A percentile compares a stretch with the other conserved stretches of the same genome.
These are phyloP conservation scores for Drosophila tropicalis DNA, from an alignment of 1,140 invertebrate genomes.

Conservation along the genomic window DNA sequence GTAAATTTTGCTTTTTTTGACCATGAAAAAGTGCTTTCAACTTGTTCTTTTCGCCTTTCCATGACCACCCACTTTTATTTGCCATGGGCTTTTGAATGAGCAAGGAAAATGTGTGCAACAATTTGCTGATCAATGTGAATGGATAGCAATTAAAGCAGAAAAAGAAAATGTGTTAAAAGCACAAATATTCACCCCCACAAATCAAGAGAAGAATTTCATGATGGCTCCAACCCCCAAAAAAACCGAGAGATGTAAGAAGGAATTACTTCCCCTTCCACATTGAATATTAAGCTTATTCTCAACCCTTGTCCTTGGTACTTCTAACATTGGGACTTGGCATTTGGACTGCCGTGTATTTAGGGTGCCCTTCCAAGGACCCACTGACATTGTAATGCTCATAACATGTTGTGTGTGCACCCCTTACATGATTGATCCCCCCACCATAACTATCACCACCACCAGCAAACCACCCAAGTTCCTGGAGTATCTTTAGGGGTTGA, in stretches of 20 bases:
- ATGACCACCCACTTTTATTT: too few species aligned
- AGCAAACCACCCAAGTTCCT: conserved; percentile 5
- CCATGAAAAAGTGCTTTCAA: conserved; percentile 3
- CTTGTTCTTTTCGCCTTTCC: background rate
- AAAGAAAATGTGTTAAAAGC: background rate
- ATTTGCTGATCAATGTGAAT: background rate
- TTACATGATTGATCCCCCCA: conserved; percentile 53
- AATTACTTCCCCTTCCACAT: background rate
- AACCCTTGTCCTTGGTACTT: conserved; percentile 71
- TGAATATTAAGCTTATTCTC: conserved; percentile 45
- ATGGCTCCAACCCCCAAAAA: conserved; percentile 44
- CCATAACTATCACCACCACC: background rate
- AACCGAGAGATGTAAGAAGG: background rate
- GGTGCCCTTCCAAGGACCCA: conserved; percentile 77
- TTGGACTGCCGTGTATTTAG: conserved; percentile 32
- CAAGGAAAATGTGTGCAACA: background rate
- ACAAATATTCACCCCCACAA: background rate
- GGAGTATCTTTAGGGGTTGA: conserved; percentile 46
- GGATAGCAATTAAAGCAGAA: background rate
- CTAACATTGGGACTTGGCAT: conserved; percentile 29
- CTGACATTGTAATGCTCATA: conserved; percentile 77
- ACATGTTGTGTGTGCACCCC: conserved; percentile 59
- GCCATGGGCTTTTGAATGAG: too few species aligned
- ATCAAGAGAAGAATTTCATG: background rate
- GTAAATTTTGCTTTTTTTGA: background rate